Evolutionary conservation across 2,113 vertebrate species (phyloP), one percentile per base, ranked within the genome.

Genomic region (Campylomormyrus numenius): DNA sequence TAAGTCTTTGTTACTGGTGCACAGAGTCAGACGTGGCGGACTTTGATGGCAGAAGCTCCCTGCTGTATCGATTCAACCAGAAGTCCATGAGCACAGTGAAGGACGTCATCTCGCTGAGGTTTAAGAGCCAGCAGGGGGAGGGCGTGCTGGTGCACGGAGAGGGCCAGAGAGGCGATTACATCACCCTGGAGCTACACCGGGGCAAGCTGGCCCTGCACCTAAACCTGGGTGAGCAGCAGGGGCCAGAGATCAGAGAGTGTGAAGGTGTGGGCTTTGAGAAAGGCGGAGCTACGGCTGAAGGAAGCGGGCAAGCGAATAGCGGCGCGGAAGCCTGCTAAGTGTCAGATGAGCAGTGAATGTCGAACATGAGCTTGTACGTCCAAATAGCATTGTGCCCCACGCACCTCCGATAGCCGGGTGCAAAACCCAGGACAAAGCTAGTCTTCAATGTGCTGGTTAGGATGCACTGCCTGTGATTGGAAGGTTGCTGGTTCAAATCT

Each of bases 21-120:
- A 89, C 91, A 97, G 97, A 97, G 94, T 98, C 97, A 0, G 97
- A 98, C 39, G 91, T 97, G 77, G 97, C 97, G 21, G 96, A 97
- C 92, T 98, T 98, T 21, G 96, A 97, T 66, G 97, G 97, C 91
- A 94, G 96, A 91, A 98, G 97, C 89, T 97, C 97, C 8, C 95
- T 98, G 88, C 95, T 97, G 15, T 98, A 97, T 90, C 96, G 97
- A 92, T 97, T 98, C 93, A 97, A 97, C 92, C 97, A 98, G 94
- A 98, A 98, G 87, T 93, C 97, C 90, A 97, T 97, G 96, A 97
- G 96, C 90, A 98, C 97, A 0, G 96, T 97, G 91, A 98, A 98
- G 94, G 97, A 98, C 31, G 96, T 97, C 9, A 96, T 98, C 91
- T 97, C 97, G 21, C 93, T 98, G 88, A 97, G 95, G 93, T 98